Evolutionary conservation across 2,797 vertebrate species (phyloP).

Genomic region (Rhinatrema bivittatum): DNA sequence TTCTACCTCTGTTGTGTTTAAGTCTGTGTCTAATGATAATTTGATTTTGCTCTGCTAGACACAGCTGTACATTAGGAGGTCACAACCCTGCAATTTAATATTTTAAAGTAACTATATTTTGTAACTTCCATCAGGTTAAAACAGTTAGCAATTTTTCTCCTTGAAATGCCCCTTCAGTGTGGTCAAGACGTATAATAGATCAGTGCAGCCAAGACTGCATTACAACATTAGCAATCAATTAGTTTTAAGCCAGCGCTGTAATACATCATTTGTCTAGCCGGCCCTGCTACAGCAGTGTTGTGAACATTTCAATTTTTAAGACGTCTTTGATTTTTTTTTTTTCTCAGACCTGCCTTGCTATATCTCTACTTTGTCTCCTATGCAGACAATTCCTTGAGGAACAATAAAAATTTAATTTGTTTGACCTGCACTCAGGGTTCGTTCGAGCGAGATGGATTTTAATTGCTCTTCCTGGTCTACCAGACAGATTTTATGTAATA

Average conservation of each 20-base stretch:
- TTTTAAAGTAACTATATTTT: slow-evolving; percentile 59
- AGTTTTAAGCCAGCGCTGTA: slow-evolving; percentile 54
- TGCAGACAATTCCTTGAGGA: slow-evolving; percentile 55
- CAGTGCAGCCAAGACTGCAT: slow-evolving; percentile 61
- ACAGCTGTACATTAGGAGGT: slow-evolving; percentile 55
- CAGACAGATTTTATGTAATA: slow-evolving; percentile 66
- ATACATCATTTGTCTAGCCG: slow-evolving; percentile 63
- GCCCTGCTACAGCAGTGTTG: slow-evolving; percentile 49
- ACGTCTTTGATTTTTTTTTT: slow-evolving; percentile 42
- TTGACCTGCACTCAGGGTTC: slow-evolving; percentile 59
- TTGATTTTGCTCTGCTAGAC: slow-evolving; percentile 58
- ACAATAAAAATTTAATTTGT: slow-evolving; percentile 68
- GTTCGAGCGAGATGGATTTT: slow-evolving; percentile 60
- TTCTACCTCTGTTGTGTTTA: no score
- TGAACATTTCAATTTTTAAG: slow-evolving; percentile 64
- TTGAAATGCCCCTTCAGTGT: slow-evolving; percentile 56
- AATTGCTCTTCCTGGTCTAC: slow-evolving; percentile 56
- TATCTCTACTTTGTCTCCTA: slow-evolving; percentile 53
- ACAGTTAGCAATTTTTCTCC: slow-evolving; percentile 66
- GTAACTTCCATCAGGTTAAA: slow-evolving; percentile 59
- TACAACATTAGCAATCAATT: slow-evolving; percentile 72
- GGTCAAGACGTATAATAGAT: slow-evolving; percentile 60
- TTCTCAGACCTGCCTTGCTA: slow-evolving; percentile 42
- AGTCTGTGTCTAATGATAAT: slow-evolving; percentile 54
- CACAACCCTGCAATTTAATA: slow-evolving; percentile 49